Conservation (phyloP, 2,113 vertebrate species). For the Cinclus cinclus region DNA sequence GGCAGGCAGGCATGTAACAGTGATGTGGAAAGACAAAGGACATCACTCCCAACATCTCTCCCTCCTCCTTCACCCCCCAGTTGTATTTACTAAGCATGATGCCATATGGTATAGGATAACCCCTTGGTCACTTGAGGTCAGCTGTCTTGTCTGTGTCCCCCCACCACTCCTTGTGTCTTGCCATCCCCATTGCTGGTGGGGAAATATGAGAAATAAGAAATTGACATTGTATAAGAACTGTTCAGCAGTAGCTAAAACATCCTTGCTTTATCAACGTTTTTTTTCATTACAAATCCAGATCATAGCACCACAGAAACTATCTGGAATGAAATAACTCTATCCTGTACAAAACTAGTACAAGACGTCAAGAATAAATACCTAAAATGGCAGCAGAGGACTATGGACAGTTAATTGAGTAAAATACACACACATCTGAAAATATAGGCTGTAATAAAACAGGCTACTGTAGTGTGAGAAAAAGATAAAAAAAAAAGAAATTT, state of each 20-base stretch:
- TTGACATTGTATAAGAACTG: background rate
- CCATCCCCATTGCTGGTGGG: accelerated
- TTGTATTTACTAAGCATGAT: background rate
- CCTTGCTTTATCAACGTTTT: background rate
- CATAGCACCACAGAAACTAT: background rate
- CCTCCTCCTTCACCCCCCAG: background rate
- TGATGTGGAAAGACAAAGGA: background rate
- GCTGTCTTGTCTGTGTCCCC: background rate
- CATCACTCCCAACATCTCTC: background rate
- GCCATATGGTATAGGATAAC: background rate
- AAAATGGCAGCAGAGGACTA: background rate
- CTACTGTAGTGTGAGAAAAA: background rate
- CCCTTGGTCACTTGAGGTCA: background rate
- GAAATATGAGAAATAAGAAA: background rate
- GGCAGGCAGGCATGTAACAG: accelerated
- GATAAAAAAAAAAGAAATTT: constrained; percentile 5
- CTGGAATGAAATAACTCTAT: background rate
- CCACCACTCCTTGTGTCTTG: background rate
- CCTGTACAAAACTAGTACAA: background rate
- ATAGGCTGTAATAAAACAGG: background rate
- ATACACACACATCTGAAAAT: background rate
- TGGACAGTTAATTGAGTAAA: background rate
- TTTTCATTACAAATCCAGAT: background rate
- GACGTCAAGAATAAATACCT: background rate
- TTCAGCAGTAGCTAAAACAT: background rate